phyloP scores from a whole-genome alignment of 1,140 invertebrate genomes.

The Drosophila pseudoobscura region DNA sequence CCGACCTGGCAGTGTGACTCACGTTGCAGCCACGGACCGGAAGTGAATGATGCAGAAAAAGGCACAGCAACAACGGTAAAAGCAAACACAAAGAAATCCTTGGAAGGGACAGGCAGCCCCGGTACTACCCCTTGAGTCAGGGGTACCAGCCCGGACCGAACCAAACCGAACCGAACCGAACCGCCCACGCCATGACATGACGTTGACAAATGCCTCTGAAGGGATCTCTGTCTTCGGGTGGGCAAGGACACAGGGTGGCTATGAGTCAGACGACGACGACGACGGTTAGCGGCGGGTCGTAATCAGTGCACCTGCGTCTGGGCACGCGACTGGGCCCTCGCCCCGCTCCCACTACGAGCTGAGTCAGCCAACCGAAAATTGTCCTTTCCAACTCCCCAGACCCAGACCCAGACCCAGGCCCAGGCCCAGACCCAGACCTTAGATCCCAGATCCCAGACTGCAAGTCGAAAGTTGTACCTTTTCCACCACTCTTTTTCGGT shows the following conservation, averaged over 20 bases:
- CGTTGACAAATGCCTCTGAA: constrained; percentile 73
- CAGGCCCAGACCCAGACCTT: too few relatives aligned
- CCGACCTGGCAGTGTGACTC: constrained; percentile 40
- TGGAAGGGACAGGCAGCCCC: constrained; percentile 29
- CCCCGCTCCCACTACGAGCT: constrained; percentile 3
- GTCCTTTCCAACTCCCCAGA: constrained; percentile 8
- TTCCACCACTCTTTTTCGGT: constrained; percentile 11
- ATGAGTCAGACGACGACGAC: constrained; percentile 58
- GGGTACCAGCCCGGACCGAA: background rate
- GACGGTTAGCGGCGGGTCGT: constrained; percentile 21
- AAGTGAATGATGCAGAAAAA: constrained; percentile 78
- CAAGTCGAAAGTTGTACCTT: constrained; percentile 12
- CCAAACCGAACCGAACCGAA: too few relatives aligned
- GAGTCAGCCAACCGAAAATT: constrained; percentile 63
- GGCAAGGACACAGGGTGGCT: constrained; percentile 2
- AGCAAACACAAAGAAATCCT: constrained; percentile 61
- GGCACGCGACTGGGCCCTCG: constrained; percentile 56
- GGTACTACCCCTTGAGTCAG: constrained; percentile 30
- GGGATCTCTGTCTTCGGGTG: constrained; percentile 18
- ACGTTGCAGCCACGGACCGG: constrained; percentile 68
- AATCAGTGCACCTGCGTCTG: constrained; percentile 75
- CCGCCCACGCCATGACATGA: constrained; percentile 52
- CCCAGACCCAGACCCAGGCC: too few relatives aligned
- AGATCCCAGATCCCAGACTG: too few relatives aligned
- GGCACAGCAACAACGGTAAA: constrained; percentile 27